These are phyloP conservation scores for Melanchra persicariae DNA, from an alignment of 2,888 invertebrate genomes.

Conservation along the genomic window DNA sequence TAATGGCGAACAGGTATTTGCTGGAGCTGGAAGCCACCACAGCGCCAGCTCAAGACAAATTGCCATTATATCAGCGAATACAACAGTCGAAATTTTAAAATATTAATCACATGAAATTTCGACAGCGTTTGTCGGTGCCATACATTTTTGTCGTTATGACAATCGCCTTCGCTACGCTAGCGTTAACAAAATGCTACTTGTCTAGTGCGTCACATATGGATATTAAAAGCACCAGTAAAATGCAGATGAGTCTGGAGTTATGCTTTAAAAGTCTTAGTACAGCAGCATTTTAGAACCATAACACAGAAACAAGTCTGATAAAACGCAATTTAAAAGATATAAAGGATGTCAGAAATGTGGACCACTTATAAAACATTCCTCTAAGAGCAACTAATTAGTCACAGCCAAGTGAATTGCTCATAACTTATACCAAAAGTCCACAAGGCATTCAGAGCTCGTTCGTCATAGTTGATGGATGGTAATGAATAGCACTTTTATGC, in stretches of 20 bases:
- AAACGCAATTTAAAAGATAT: neutral
- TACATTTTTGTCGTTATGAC: too few relatives aligned
- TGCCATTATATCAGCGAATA: too few relatives aligned
- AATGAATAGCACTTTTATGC: slow-evolving; percentile 82
- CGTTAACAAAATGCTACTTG: too few relatives aligned
- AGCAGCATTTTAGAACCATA: neutral
- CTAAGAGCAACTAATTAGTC: slow-evolving; percentile 35
- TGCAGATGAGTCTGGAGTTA: neutral
- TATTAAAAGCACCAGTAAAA: neutral
- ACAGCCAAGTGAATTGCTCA: slow-evolving; percentile 33
- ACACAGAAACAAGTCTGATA: neutral
- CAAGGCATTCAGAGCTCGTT: slow-evolving; percentile 73
- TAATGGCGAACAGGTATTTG: neutral
- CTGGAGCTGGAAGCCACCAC: neutral
- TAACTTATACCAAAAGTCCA: slow-evolving; percentile 62
- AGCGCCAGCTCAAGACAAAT: too few relatives aligned
- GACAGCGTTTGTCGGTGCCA: too few relatives aligned
- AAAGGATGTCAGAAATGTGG: slow-evolving; percentile 16
- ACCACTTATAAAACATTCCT: slow-evolving; percentile 18
- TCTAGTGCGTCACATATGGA: too few relatives aligned
- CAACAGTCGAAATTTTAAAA: too few relatives aligned
- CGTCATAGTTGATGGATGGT: slow-evolving; percentile 82
- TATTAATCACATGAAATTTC: too few relatives aligned
- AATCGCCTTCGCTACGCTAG: too few relatives aligned
- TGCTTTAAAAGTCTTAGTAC: neutral